Conservation (phyloP, 2,113 vertebrate genomes). For the mouse (Mus musculus) region DNA sequence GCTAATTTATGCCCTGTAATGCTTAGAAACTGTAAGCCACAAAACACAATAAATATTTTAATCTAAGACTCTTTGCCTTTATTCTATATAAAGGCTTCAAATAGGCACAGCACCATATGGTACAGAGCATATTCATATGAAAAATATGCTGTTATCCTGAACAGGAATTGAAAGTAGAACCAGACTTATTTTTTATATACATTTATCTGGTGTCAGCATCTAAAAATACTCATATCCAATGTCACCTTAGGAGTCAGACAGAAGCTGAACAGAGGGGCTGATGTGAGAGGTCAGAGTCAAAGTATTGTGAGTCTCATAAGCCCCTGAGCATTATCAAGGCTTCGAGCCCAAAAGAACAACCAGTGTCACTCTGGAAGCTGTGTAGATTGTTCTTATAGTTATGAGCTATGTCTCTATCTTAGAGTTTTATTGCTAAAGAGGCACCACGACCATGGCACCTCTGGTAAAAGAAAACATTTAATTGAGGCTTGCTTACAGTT, state of each 20-base stretch:
- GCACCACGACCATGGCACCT: neutral
- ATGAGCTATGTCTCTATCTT: neutral
- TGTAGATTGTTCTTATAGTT: neutral
- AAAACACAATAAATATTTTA: slow-evolving; percentile 18
- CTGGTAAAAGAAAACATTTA: neutral
- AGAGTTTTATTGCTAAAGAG: neutral
- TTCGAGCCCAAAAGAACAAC: neutral
- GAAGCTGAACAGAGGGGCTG: neutral
- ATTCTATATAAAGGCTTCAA: slow-evolving; percentile 65
- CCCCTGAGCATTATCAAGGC: neutral
- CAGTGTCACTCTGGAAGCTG: neutral
- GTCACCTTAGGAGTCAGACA: neutral
- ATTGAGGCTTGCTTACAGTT: neutral
- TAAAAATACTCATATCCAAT: slow-evolving; percentile 68
- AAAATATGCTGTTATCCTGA: slow-evolving; percentile 67
- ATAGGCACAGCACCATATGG: slow-evolving; percentile 59
- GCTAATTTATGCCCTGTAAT: slow-evolving; percentile 38
- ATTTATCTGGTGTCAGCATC: slow-evolving; percentile 55
- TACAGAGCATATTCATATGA: slow-evolving; percentile 69
- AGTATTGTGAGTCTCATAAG: neutral
- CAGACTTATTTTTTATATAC: slow-evolving; percentile 59
- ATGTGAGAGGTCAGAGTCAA: neutral
- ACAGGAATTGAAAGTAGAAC: slow-evolving; percentile 61
- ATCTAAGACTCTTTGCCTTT: slow-evolving; percentile 48
- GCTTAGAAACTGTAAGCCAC: slow-evolving; percentile 49